Conservation (phyloP, 2,888 invertebrate genomes). For the Leptopterna dolabrata region DNA sequence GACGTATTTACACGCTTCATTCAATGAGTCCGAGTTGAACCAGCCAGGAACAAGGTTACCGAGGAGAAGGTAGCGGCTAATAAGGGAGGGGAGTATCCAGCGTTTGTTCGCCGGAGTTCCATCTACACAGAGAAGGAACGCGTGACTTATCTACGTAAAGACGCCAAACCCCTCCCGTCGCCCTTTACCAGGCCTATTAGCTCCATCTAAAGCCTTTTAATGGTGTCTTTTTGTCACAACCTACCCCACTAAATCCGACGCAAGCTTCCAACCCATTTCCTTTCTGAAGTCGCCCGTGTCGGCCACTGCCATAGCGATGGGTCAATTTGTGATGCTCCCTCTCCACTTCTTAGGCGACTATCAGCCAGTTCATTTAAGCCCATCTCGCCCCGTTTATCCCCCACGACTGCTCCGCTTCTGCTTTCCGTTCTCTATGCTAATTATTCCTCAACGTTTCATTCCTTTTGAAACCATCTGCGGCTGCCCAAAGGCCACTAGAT, state of each 20-base stretch:
- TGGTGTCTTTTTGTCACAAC: conserved; percentile 28
- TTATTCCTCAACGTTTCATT: conserved; percentile 21
- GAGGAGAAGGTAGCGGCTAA: conserved; percentile 9
- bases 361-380: conserved; percentile 24
- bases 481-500: background rate
- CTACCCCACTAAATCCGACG: conserved; percentile 18
- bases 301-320: background rate
- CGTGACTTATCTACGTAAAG: conserved; percentile 21
- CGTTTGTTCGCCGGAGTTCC: background rate
- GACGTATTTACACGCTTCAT: background rate
- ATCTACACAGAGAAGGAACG: background rate
- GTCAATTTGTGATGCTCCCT: conserved; percentile 9
- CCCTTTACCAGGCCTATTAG: conserved; percentile 14
- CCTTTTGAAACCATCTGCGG: background rate
- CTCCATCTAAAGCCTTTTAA: conserved; percentile 19
- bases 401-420: background rate
- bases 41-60: background rate
- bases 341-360: background rate
- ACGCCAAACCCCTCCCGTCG: conserved; percentile 8
- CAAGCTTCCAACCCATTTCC: background rate
- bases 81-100: background rate
- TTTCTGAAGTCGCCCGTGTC: background rate
- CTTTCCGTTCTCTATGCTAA: conserved; percentile 20
- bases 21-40: background rate
- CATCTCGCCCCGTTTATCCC: conserved; percentile 17